Base-by-base conservation (phyloP, 2,113 vertebrate genomes). In the Empidonax alnorum region DNA sequence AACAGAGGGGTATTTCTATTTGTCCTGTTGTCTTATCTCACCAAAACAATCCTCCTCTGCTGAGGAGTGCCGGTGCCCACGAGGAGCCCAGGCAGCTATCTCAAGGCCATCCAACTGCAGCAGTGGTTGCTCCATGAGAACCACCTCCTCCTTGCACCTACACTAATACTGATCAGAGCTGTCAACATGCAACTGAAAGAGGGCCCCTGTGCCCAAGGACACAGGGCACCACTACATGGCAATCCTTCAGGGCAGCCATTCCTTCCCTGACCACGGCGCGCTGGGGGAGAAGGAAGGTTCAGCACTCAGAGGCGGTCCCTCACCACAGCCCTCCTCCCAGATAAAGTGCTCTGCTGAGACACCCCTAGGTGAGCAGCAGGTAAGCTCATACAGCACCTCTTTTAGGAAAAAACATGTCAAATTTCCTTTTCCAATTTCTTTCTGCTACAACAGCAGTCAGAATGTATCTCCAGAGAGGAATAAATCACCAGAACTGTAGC, bases 241-340 rank as follows among this genome's bases (percentile, higher is more conserved):
- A 75, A 25, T 35, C 33, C 9, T 61, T 27, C 35, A 10, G 10
- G 31, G 27, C 30, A 77, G 21, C 9, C 1, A 1, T 13, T 50
- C 65, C 39, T 50, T 24, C n/a, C 25, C 35, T 55, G 12, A 22
- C 39, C 0, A 0, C 3, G 15, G 17, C 27, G 53, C 33, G 7
- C 0, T n/a, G 28, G 14, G 24, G 21, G 6, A 59, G 20, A 65
- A 63, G 30, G 24, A 50, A 35, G 19, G n/a, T 28, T 74, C 24
- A 37, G 58, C 53, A 55, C 28, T 14, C 22, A 3, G 58, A 27
- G 6, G 5, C 8, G 19, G 7, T 27, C n/a, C 15, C 25, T 77
- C 39, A 24, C 31, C 27, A 35, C 96, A 97, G 97, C 94, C 85
- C 83, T 91, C 72, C 91, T 98, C 97, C 98, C 97, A 98, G 98